These are phyloP conservation scores for Eulithis testata DNA, from an alignment of 2,888 invertebrate genomes.

Conservation along the genomic window DNA sequence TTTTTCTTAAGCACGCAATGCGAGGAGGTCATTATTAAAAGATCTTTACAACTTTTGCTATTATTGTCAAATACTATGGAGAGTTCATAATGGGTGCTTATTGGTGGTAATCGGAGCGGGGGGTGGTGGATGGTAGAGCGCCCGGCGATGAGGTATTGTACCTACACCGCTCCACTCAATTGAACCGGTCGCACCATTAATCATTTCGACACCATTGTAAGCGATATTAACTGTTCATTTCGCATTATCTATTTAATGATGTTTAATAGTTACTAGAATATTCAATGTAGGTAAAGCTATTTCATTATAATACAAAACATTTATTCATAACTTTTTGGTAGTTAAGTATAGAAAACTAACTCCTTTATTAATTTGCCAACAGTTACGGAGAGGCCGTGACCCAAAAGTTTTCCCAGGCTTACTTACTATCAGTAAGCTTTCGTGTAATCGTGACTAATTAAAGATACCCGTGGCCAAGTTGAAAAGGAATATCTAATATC, in stretches of 20 bases:
- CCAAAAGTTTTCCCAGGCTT: conserved; percentile 42
- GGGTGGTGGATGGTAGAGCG: conserved; percentile 23
- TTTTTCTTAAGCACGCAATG: conserved; percentile 51
- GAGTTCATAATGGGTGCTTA: conserved; percentile 58
- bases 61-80: conserved; percentile 61
- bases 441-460: conserved; percentile 24
- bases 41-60: conserved; percentile 61
- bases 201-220: conserved; percentile 59
- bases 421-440: conserved; percentile 9
- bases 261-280: conserved; percentile 7
- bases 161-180: conserved; percentile 53
- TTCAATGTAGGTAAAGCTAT: too few relatives aligned
- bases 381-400: conserved; percentile 27
- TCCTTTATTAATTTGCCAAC: neutral
- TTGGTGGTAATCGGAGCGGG: conserved; percentile 42
- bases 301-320: too few relatives aligned
- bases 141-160: conserved; percentile 47
- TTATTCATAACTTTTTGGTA: neutral
- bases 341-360: neutral
- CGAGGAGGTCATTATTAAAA: conserved; percentile 65
- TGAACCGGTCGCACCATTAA: conserved; percentile 60
- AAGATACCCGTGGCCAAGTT: conserved; percentile 20
- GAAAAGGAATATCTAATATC: conserved; percentile 33
- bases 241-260: conserved; percentile 48
- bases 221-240: conserved; percentile 46